These are phyloP conservation scores for Agraylea sexmaculata DNA, from an alignment of 1,140 invertebrate genomes.

Conservation along the genomic window DNA sequence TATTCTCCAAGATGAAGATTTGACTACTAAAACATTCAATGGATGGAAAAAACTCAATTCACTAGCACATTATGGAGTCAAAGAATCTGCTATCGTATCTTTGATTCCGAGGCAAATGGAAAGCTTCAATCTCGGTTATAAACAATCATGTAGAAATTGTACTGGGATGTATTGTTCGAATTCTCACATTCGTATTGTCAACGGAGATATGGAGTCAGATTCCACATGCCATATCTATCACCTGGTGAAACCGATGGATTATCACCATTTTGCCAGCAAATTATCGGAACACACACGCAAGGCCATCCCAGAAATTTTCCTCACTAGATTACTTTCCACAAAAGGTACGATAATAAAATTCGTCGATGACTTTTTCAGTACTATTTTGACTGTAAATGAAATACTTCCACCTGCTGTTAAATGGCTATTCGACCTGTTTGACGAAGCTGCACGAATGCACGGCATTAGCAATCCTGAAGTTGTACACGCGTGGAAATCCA, in stretches of 20 bases:
- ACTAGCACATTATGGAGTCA: constrained; percentile 83
- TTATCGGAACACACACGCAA: constrained; percentile 70
- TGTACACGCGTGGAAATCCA: constrained; percentile 93
- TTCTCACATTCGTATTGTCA: constrained; percentile 66
- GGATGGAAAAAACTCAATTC: constrained; percentile 89
- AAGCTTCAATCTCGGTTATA: constrained; percentile 63
- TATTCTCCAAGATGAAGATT: constrained; percentile 85
- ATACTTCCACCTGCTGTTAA: constrained; percentile 85
- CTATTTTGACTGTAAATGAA: constrained; percentile 80
- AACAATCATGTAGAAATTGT: constrained; percentile 73
- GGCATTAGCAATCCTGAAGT: constrained; percentile 75
- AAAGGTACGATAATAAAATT: constrained; percentile 95
- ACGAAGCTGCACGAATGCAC: constrained; percentile 76
- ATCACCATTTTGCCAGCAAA: constrained; percentile 51
- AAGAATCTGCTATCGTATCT: constrained; percentile 89
- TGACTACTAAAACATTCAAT: constrained; percentile 78
- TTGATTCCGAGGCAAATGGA: constrained; percentile 81
- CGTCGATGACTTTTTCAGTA: constrained; percentile 88
- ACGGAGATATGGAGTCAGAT: constrained; percentile 63
- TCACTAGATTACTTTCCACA: constrained; percentile 82
- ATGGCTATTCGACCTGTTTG: constrained; percentile 90
- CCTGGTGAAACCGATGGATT: constrained; percentile 72
- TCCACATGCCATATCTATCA: constrained; percentile 66
- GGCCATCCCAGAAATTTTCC: constrained; percentile 91
- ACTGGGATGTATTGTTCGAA: constrained; percentile 63